Percentiles rank a stretch among this genome's conserved stretches.
phyloP scores from a whole-genome alignment of 2,113 vertebrate species.

The Zonotrichia leucophrys region DNA sequence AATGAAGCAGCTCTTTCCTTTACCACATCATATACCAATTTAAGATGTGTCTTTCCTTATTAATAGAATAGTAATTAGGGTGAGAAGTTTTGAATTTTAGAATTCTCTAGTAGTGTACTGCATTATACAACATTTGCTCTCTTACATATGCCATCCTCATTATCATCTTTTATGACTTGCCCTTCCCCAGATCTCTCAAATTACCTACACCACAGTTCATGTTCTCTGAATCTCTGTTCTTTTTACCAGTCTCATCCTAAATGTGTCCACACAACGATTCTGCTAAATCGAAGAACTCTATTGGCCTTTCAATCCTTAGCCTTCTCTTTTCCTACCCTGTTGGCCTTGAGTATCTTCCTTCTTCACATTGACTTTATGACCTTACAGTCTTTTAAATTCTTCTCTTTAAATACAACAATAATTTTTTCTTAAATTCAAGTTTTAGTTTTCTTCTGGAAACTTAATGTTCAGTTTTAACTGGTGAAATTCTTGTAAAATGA shows the following conservation, averaged over 20 bases:
- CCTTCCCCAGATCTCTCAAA: neutral
- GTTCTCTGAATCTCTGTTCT: neutral
- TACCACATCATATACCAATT: neutral
- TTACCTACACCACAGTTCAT: neutral
- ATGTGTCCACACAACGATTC: neutral
- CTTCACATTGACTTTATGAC: neutral
- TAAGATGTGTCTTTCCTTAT: conserved; percentile 5
- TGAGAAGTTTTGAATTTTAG: neutral
- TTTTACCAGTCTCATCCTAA: neutral
- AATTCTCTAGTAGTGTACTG: neutral
- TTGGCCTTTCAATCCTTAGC: neutral
- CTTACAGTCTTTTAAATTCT: neutral
- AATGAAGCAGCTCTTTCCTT: conserved; percentile 10
- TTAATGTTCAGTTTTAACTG: neutral
- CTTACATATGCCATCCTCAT: neutral
- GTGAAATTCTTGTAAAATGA: neutral
- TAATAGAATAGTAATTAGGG: conserved; percentile 38
- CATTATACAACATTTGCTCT: neutral
- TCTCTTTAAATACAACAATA: neutral
- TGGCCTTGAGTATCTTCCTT: neutral
- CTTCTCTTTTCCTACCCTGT: neutral
- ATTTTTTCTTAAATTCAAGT: neutral
- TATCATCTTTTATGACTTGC: neutral
- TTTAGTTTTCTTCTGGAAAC: neutral
- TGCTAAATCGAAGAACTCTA: neutral